phyloP scores from a whole-genome alignment of 1,140 invertebrate species.

The Cydia pomonella region DNA sequence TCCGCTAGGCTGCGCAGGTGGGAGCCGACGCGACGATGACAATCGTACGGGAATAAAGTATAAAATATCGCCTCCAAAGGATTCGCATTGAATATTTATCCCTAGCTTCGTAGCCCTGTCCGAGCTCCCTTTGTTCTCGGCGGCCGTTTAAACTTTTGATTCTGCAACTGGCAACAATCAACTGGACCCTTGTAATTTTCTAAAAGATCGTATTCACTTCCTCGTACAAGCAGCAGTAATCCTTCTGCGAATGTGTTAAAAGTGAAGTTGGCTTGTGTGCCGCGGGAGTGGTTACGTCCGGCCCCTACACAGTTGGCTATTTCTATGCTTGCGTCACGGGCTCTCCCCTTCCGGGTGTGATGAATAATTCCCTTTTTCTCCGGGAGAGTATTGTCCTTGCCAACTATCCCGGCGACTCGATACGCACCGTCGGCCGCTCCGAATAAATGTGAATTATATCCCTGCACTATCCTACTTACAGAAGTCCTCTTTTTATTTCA shows the following conservation, averaged over 20 bases:
- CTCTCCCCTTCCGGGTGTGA: conserved; percentile 80
- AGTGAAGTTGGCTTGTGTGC: conserved; percentile 34
- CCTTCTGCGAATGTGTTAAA: conserved; percentile 39
- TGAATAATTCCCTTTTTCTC: conserved; percentile 80
- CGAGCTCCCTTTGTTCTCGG: conserved; percentile 75
- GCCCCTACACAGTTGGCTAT: conserved; percentile 62
- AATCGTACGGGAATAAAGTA: conserved; percentile 68
- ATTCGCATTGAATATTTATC: conserved; percentile 80
- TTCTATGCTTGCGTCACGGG: conserved; percentile 77
- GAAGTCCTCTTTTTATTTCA: conserved; percentile 72
- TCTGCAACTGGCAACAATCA: conserved; percentile 77
- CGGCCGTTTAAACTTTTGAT: conserved; percentile 80
- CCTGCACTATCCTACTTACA: conserved; percentile 69
- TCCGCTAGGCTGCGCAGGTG: conserved; percentile 70
- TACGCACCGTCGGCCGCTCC: conserved; percentile 71
- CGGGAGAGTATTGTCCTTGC: conserved; percentile 75
- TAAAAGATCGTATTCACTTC: conserved; percentile 47
- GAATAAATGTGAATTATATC: conserved; percentile 76
- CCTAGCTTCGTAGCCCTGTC: conserved; percentile 64
- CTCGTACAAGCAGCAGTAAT: conserved; percentile 37
- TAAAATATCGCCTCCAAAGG: conserved; percentile 78
- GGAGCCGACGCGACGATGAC: conserved; percentile 52
- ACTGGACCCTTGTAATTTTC: conserved; percentile 73
- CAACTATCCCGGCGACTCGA: conserved; percentile 72
- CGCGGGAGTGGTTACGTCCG: conserved; percentile 47